A percentile compares a stretch with the other conserved stretches of the same genome.
phyloP scores from a whole-genome alignment of 2,888 invertebrate genomes.

The Rhingia campestris region DNA sequence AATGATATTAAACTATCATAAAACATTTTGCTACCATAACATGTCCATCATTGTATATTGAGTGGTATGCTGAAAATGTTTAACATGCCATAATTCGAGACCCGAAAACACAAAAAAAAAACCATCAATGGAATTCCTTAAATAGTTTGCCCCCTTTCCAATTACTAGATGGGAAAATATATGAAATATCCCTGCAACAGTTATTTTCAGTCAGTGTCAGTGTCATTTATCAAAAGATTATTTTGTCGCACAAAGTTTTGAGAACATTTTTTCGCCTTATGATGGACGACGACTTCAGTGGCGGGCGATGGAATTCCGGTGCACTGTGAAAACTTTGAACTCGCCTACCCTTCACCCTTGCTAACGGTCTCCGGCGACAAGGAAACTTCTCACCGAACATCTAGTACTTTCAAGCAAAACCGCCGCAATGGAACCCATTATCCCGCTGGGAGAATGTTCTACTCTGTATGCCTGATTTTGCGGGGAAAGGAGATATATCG shows the following conservation, averaged over 20 bases:
- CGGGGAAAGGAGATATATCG: constrained; percentile 53
- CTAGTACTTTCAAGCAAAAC: constrained; percentile 56
- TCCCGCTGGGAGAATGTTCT: constrained; percentile 67
- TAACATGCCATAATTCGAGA: constrained; percentile 22
- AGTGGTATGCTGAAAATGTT: constrained; percentile 36
- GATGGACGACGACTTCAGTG: constrained; percentile 67
- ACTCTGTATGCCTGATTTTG: constrained; percentile 57
- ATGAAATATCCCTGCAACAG: constrained; percentile 60
- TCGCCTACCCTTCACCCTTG: constrained; percentile 10
- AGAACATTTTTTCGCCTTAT: constrained; percentile 58
- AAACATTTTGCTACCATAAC: constrained; percentile 34
- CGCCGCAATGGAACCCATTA: constrained; percentile 65
- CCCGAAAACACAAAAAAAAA: constrained; percentile 1
- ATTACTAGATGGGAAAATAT: constrained; percentile 51
- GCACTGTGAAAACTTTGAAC: constrained; percentile 66
- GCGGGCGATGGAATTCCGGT: constrained; percentile 64
- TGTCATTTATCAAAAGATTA: constrained; percentile 75
- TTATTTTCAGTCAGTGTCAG: constrained; percentile 68
- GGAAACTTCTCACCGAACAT: constrained; percentile 62
- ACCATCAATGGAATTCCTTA: constrained; percentile 54
- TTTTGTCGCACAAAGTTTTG: constrained; percentile 72
- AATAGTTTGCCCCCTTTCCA: constrained; percentile 56
- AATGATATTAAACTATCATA: constrained; percentile 14
- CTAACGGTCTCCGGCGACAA: constrained; percentile 51
- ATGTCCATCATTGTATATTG: constrained; percentile 25